Evolutionary conservation across 2,888 invertebrate genomes (phyloP).

Genomic region (Drosophila greeni): DNA sequence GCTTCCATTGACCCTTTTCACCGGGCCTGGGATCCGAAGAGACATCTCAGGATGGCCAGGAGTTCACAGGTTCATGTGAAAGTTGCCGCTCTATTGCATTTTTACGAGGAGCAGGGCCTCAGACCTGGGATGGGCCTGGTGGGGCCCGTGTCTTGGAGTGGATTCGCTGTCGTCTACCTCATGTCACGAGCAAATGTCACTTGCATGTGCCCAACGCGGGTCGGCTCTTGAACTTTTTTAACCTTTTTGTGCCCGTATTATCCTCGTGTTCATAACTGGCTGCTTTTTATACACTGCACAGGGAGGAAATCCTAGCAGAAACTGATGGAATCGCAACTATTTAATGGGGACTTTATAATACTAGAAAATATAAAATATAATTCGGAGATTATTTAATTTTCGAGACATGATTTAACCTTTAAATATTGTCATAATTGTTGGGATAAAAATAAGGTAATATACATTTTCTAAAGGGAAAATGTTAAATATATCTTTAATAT

Average conservation of each 20-base stretch:
- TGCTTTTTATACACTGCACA: slow-evolving; percentile 10
- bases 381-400: too few relatives aligned
- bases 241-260: slow-evolving; percentile 59
- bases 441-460: background rate
- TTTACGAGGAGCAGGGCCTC: slow-evolving; percentile 16
- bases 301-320: background rate
- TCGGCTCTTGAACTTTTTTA: slow-evolving; percentile 70
- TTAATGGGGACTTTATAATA: too few relatives aligned
- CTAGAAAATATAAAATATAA: background rate
- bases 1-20: slow-evolving; percentile 66
- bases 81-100: slow-evolving; percentile 62
- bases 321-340: background rate
- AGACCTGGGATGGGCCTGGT: slow-evolving; percentile 27
- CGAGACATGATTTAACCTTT: too few relatives aligned
- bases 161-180: slow-evolving; percentile 60
- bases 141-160: slow-evolving; percentile 58
- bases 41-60: slow-evolving; percentile 25
- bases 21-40: slow-evolving; percentile 19
- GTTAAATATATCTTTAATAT: too few relatives aligned
- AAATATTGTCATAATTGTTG: too few relatives aligned
- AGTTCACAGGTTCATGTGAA: slow-evolving; percentile 73
- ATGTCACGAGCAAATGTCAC: slow-evolving; percentile 71
- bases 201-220: slow-evolving; percentile 64
- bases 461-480: background rate
- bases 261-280: slow-evolving; percentile 63